Conservation (phyloP, 2,113 vertebrate species). For the Protobothrops flavoviridis region DNA sequence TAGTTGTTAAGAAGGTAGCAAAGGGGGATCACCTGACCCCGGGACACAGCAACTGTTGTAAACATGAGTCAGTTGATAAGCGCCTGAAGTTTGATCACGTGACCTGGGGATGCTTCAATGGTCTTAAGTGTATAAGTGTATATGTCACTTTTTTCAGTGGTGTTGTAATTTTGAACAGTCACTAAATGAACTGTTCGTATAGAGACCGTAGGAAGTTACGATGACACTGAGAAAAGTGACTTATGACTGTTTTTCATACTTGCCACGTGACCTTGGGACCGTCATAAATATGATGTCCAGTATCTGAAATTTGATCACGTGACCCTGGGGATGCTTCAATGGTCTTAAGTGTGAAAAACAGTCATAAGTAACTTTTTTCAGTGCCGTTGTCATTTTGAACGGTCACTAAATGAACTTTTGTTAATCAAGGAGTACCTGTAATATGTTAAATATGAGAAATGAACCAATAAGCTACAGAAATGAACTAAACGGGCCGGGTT, state of each 20-base stretch:
- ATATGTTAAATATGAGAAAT: no score
- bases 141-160: neutral
- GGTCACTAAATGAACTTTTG: neutral
- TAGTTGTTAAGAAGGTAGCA: no score
- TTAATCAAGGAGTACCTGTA: neutral
- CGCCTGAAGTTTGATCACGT: no score
- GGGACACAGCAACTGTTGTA: no score
- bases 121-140: neutral
- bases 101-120: neutral
- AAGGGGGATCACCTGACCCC: no score
- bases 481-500: neutral
- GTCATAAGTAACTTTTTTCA: neutral
- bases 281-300: neutral
- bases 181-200: neutral
- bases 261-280: neutral
- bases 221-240: no score
- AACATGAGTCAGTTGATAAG: no score
- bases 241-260: no score
- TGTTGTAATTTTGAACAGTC: no score
- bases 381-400: neutral
- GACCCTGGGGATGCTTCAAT: neutral
- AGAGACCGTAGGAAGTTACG: neutral
- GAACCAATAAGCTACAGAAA: neutral
- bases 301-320: no score
- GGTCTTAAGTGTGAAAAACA: neutral